Conservation (phyloP, 2,113 vertebrate species). For the Ia io region DNA sequence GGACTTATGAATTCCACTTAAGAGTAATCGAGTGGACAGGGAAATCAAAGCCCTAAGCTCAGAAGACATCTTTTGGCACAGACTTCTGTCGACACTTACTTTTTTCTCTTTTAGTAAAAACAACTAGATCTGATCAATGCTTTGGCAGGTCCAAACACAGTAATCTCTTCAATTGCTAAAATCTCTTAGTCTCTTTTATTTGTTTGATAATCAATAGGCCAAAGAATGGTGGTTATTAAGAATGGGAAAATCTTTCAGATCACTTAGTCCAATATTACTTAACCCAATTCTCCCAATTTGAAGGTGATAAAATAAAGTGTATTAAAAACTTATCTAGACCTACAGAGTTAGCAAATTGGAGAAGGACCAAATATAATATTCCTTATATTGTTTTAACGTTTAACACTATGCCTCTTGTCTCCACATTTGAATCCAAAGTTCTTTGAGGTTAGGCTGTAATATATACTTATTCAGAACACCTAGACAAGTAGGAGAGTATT, state of each 20-base stretch:
- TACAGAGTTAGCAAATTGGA: not conserved
- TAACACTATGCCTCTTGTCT: not conserved
- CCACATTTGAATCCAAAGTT: not conserved
- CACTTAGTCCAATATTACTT: not conserved
- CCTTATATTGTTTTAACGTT: not conserved
- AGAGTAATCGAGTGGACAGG: not conserved
- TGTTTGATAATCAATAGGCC: not conserved
- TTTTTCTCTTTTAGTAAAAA: not conserved
- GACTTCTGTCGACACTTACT: not conserved
- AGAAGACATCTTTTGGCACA: not conserved
- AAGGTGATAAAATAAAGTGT: not conserved
- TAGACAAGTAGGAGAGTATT: not conserved
- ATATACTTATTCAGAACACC: not conserved
- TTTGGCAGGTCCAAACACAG: not conserved
- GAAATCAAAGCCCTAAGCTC: not conserved
- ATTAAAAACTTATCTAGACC: not conserved
- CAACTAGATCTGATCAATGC: not conserved
- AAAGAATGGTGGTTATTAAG: not conserved
- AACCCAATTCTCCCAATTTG: not conserved
- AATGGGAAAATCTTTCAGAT: not conserved
- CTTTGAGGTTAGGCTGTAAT: not conserved
- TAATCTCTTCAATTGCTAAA: not conserved
- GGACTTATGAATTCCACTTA: not conserved
- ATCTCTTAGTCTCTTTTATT: not conserved
- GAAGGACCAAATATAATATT: not conserved